A percentile compares a stretch with the other conserved stretches of the same genome.
Evolutionary conservation across 2,888 invertebrate species (phyloP).

Genomic region (Oscheius sp.): DNA sequence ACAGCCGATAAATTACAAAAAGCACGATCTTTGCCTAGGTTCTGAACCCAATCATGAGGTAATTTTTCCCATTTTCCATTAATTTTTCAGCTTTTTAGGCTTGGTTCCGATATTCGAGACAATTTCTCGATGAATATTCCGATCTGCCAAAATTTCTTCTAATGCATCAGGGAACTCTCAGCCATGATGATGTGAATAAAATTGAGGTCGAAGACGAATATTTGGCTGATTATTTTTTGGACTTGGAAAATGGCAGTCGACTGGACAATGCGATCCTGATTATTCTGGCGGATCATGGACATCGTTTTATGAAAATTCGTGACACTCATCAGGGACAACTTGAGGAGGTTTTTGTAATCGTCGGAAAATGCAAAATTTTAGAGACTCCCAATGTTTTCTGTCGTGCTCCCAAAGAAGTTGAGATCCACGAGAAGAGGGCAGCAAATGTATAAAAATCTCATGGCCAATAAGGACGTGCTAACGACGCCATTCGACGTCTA

Average conservation of each 20-base stretch:
- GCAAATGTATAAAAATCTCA: neutral
- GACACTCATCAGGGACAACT: constrained; percentile 85
- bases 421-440: neutral
- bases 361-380: too few relatives aligned
- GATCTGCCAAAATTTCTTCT: constrained; percentile 84
- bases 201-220: constrained; percentile 26
- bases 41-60: constrained; percentile 77
- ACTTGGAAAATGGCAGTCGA: constrained; percentile 73
- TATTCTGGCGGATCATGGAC: constrained; percentile 92
- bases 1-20: constrained; percentile 52
- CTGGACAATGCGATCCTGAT: constrained; percentile 87
- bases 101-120: constrained; percentile 74
- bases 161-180: constrained; percentile 85
- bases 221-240: neutral
- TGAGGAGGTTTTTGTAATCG: constrained; percentile 23
- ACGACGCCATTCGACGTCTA: constrained; percentile 90
- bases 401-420: neutral
- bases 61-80: constrained; percentile 75
- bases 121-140: constrained; percentile 79
- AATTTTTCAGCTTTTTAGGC: constrained; percentile 58
- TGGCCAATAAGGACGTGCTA: constrained; percentile 75
- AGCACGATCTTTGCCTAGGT: constrained; percentile 79
- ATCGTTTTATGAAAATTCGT: constrained; percentile 85
- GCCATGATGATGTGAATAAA: constrained; percentile 85
- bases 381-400: constrained; percentile 9